phyloP scores from a whole-genome alignment of 2,797 vertebrate species.

The Cynopterus sphinx region DNA sequence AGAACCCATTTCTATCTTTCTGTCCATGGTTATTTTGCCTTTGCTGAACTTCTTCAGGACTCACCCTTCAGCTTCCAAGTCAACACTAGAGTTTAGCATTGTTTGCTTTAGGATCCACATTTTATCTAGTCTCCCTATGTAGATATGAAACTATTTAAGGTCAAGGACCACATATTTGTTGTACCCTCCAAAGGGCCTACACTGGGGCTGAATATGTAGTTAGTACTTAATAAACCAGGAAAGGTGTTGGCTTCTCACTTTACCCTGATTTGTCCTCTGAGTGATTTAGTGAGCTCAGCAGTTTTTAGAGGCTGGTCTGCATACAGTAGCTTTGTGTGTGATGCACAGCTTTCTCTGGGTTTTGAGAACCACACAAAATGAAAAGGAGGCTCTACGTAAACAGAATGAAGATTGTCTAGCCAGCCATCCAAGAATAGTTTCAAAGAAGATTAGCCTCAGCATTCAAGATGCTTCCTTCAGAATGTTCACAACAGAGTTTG shows the following conservation, averaged over 20 bases:
- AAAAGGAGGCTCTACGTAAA: neutral
- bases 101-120: neutral
- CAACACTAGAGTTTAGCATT: neutral
- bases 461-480: neutral
- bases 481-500: neutral
- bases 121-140: neutral
- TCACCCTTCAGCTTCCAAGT: neutral
- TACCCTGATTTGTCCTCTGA: neutral
- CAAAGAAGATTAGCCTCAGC: neutral
- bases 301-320: neutral
- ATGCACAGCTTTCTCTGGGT: neutral
- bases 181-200: neutral
- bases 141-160: neutral
- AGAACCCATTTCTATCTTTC: neutral
- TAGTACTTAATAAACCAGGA: neutral
- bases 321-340: neutral
- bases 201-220: neutral
- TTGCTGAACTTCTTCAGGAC: neutral
- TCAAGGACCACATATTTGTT: neutral
- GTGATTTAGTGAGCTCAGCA: neutral
- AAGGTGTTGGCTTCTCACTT: neutral
- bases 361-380: neutral
- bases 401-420: neutral
- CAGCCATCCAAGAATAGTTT: neutral
- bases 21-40: neutral